Percentiles rank a stretch among this genome's conserved stretches.
Conservation (phyloP, 1,140 invertebrate genomes). For the Trinorchestia longiramus region DNA sequence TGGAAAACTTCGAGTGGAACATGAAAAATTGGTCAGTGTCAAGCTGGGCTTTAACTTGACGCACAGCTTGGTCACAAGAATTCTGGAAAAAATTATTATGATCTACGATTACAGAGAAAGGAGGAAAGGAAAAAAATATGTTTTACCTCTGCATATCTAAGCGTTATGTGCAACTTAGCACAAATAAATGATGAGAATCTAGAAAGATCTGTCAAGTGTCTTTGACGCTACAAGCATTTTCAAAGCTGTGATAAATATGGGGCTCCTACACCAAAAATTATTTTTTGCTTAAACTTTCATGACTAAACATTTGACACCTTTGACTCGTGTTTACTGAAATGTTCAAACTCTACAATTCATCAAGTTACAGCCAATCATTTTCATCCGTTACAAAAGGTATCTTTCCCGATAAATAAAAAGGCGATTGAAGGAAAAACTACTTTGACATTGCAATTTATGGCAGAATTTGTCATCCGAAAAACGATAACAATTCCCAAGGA, state of each 20-base stretch:
- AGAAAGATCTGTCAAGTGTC: not conserved
- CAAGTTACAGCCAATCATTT: not conserved
- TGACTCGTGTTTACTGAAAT: too few relatives aligned
- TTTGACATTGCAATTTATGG: not conserved
- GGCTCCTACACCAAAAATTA: too few relatives aligned
- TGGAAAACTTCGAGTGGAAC: not conserved
- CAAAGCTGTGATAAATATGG: too few relatives aligned
- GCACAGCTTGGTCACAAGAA: not conserved
- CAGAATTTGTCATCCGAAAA: not conserved
- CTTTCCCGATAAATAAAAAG: not conserved
- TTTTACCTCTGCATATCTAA: not conserved
- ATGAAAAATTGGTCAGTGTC: not conserved
- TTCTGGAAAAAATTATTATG: not conserved
- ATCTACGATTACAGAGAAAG: not conserved
- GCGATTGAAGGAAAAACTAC: not conserved
- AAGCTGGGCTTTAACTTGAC: not conserved
- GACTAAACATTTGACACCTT: too few relatives aligned
- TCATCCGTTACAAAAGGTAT: not conserved
- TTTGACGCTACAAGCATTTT: not conserved
- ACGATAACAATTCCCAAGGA: not conserved
- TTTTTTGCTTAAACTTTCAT: too few relatives aligned
- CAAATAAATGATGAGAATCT: not conserved
- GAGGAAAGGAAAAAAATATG: not conserved
- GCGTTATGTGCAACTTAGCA: not conserved
- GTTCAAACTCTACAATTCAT: not conserved